Evolutionary conservation across 2,113 vertebrate genomes (phyloP).

Genomic region (Thermophis baileyi): DNA sequence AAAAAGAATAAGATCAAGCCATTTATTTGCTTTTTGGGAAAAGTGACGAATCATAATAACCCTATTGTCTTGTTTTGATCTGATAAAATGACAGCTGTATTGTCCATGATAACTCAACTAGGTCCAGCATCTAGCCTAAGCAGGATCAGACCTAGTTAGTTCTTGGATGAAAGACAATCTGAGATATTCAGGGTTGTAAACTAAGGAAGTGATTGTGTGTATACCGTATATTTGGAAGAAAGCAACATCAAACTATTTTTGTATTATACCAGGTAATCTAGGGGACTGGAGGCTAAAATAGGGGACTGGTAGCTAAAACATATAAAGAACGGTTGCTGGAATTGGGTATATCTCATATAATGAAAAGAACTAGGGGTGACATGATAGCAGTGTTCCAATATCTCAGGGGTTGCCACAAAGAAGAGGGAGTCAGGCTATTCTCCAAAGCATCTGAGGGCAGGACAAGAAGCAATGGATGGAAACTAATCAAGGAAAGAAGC

Average conservation of each 20-base stretch:
- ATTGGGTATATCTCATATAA: background rate
- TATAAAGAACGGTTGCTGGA: background rate
- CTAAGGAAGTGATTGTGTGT: background rate
- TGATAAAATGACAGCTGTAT: background rate
- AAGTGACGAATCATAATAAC: background rate
- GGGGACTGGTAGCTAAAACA: background rate
- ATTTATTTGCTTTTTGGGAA: background rate
- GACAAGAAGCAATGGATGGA: background rate
- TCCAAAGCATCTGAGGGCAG: background rate
- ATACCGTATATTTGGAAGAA: background rate
- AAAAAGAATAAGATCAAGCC: background rate
- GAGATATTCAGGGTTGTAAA: background rate
- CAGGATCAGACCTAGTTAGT: background rate
- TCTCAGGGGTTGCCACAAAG: background rate
- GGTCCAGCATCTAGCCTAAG: background rate
- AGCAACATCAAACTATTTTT: background rate
- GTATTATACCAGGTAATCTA: background rate
- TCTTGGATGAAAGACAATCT: background rate
- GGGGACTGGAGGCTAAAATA: background rate
- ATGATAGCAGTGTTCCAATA: background rate
- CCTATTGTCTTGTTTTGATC: background rate
- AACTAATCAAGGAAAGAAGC: background rate
- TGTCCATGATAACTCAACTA: background rate
- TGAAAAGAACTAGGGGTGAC: background rate
- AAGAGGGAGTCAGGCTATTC: background rate